A percentile compares a stretch with the other conserved stretches of the same genome.
phyloP scores from a whole-genome alignment of 2,888 invertebrate genomes.

The Drepanosiphum platanoidis region DNA sequence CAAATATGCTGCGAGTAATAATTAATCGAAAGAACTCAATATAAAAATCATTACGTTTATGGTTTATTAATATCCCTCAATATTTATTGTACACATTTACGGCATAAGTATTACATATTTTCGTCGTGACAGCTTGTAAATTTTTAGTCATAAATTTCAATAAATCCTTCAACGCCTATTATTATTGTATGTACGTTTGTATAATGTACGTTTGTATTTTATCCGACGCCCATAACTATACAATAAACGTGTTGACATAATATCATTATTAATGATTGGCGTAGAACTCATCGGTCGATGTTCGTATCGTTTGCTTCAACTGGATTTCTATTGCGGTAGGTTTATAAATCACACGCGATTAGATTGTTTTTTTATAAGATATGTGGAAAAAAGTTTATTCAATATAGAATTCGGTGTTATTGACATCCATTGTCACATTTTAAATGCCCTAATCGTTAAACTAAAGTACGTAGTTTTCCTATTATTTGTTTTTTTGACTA shows the following conservation, averaged over 20 bases:
- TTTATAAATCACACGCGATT: neutral
- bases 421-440: neutral
- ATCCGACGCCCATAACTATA: neutral
- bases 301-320: neutral
- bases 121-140: neutral
- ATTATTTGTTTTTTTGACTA: neutral
- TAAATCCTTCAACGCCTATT: neutral
- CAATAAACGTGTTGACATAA: slow-evolving; percentile 17
- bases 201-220: neutral
- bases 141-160: neutral
- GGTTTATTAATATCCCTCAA: neutral
- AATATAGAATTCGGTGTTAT: neutral
- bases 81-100: neutral
- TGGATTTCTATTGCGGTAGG: slow-evolving; percentile 3
- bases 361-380: neutral
- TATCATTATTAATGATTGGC: slow-evolving; percentile 7
- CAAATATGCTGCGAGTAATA: neutral
- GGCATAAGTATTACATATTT: neutral
- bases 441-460: neutral
- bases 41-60: neutral
- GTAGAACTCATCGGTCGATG: slow-evolving; percentile 1
- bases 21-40: neutral
- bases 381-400: neutral
- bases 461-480: neutral
- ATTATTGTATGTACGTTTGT: neutral